These are phyloP conservation scores for Coelinius sp. DNA, from an alignment of 2,888 invertebrate species.

Conservation along the genomic window DNA sequence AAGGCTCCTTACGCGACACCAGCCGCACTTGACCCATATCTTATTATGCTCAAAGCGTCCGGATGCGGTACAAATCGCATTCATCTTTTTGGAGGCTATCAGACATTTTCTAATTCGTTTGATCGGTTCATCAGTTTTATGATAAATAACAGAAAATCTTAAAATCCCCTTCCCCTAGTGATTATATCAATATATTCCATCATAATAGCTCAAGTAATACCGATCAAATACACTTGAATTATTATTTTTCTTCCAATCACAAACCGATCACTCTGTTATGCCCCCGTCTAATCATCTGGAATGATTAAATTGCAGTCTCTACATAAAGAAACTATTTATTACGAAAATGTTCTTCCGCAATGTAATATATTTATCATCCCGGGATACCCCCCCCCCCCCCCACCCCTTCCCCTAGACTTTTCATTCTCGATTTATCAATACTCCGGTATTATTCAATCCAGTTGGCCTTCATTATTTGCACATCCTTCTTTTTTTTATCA, in stretches of 20 bases:
- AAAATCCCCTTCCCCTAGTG: too few relatives aligned
- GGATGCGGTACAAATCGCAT: slow-evolving; percentile 58
- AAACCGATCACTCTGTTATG: background rate
- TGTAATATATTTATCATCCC: slow-evolving; percentile 11
- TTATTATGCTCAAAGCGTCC: slow-evolving; percentile 68
- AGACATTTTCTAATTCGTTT: too few relatives aligned
- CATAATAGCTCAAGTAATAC: too few relatives aligned
- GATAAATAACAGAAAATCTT: too few relatives aligned
- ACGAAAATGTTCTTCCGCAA: slow-evolving; percentile 20
- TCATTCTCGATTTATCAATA: slow-evolving; percentile 20
- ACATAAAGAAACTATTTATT: slow-evolving; percentile 19
- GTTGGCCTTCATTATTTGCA: slow-evolving; percentile 20
- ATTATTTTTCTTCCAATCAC: background rate
- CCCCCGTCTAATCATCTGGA: background rate
- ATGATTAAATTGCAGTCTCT: slow-evolving; percentile 6
- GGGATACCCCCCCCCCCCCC: background rate
- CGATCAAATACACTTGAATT: too few relatives aligned
- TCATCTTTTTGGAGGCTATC: slow-evolving; percentile 38
- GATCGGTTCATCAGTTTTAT: too few relatives aligned
- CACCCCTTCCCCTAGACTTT: too few relatives aligned
- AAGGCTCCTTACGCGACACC: slow-evolving; percentile 63
- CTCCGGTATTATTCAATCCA: slow-evolving; percentile 12
- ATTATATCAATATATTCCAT: too few relatives aligned
- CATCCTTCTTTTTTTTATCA: slow-evolving; percentile 19
- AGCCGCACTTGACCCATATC: slow-evolving; percentile 70